Base-by-base conservation (phyloP, 1,140 invertebrate species). In the Dendrolimus punctatus region DNA sequence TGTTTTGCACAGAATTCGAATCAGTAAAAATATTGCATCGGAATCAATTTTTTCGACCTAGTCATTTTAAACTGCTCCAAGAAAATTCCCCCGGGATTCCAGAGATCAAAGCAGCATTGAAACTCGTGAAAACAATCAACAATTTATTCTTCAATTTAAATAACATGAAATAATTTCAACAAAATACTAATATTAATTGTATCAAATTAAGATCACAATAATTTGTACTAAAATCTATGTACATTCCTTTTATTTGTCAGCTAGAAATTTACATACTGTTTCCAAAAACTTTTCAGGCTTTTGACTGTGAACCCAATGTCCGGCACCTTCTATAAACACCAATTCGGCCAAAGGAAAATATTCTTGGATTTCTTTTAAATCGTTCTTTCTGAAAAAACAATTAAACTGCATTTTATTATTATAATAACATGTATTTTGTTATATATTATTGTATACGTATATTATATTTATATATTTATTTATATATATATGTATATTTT, bases 231-330 rank as follows among this genome's bases (percentile, higher is more conserved):
- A 51, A 44, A 58, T 47, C 53, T 9, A 7, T 36, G 53, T 51
- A 49, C 53, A 61, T 62, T 42, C 23, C n/a, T 8, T 53, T 59
- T 55, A 85, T 57, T 82, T 86, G 46, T 86, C 78, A 57, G 55
- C 59, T 43, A 86, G 55, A 58, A 91, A 91, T 50, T 89, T 84
- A 54, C 85, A 81, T 8, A 90, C 87, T 61, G 88, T 63, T 59
- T 90, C 85, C 6, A 97, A 71, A 80, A 99, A 98, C 68, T 95
- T 91, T 3, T 87, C 71, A 2, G 97, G 95, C 76, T 97, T 94
- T 60, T 99, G 96, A 50, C 94, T 92, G 73, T 99, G 97, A 6
- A 98, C 91, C 94, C 96, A 96, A 80, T 99, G 97, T 5, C 95
- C 95, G 10, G 96, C 94, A 55, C 91, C 92, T 40, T 91, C 87